These are phyloP conservation scores for Machaerirhynchus nigripectus DNA, from an alignment of 2,113 vertebrate species.

Conservation along the genomic window DNA sequence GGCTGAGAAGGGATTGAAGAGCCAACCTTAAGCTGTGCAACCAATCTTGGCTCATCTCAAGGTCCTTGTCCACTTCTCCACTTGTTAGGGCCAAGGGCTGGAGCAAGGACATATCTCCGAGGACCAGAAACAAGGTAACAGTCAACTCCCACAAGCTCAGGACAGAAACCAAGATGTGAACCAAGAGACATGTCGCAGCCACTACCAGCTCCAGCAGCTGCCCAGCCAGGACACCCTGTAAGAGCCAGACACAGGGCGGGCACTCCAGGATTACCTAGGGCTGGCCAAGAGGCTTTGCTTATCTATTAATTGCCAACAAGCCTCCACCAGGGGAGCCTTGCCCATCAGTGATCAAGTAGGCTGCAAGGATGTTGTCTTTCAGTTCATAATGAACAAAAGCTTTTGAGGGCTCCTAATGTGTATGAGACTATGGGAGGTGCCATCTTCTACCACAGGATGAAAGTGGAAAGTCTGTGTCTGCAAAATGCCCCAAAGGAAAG, in stretches of 20 bases:
- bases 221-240: background rate
- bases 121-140: background rate
- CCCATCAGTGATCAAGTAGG: background rate
- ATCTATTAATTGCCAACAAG: background rate
- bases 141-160: background rate
- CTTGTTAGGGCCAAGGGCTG: background rate
- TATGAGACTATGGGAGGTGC: background rate
- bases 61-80: background rate
- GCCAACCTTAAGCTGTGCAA: background rate
- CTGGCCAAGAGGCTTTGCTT: background rate
- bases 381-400: background rate
- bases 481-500: background rate
- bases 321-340: background rate
- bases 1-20: background rate
- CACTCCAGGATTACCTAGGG: background rate
- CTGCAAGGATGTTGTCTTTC: background rate
- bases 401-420: background rate
- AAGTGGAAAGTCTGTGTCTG: background rate
- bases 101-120: rapidly evolving
- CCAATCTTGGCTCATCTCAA: background rate
- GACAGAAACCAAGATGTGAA: background rate
- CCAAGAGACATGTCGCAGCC: background rate
- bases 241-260: rapidly evolving
- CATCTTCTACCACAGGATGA: background rate
- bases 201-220: background rate